These are phyloP conservation scores for Pelusios castaneus DNA, from an alignment of 2,113 vertebrate species.

Conservation along the genomic window DNA sequence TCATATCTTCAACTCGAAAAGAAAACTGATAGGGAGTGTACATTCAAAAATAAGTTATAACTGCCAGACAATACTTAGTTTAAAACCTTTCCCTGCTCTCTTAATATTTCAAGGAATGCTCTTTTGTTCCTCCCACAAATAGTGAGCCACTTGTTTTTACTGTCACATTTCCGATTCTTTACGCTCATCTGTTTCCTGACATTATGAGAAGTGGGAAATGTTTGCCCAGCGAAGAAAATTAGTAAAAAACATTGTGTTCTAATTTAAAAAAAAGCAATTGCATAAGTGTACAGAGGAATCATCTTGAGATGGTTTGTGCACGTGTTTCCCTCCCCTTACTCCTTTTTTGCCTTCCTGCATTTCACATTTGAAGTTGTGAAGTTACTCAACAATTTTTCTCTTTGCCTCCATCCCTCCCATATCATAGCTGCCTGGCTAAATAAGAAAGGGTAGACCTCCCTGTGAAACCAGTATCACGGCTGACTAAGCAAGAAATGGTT, in stretches of 20 bases:
- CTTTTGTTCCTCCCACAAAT: not conserved
- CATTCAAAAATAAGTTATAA: not conserved
- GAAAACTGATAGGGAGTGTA: not conserved
- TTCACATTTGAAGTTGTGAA: not conserved
- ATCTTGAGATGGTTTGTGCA: slow-evolving; percentile 2
- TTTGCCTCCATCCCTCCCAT: not conserved
- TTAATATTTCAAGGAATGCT: not conserved
- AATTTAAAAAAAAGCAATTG: slow-evolving; percentile 12
- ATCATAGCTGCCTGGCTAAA: rapidly evolving
- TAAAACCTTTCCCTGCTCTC: not conserved
- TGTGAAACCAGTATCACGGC: not conserved
- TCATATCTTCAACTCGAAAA: not conserved
- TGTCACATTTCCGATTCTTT: not conserved
- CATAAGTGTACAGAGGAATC: not conserved
- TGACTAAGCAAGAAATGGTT: not conserved
- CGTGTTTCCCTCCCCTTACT: not conserved
- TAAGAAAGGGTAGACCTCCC: not conserved
- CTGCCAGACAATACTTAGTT: not conserved
- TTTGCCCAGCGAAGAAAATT: slow-evolving; percentile 37
- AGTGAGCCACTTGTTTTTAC: slow-evolving; percentile 31
- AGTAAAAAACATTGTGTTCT: slow-evolving; percentile 9
- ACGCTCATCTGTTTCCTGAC: slow-evolving; percentile 63
- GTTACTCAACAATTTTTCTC: not conserved
- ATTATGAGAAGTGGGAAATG: slow-evolving; percentile 68
- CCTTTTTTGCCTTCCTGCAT: not conserved